Evolutionary conservation across 2,888 invertebrate genomes (phyloP).

Genomic region (Adelognathus sp.): DNA sequence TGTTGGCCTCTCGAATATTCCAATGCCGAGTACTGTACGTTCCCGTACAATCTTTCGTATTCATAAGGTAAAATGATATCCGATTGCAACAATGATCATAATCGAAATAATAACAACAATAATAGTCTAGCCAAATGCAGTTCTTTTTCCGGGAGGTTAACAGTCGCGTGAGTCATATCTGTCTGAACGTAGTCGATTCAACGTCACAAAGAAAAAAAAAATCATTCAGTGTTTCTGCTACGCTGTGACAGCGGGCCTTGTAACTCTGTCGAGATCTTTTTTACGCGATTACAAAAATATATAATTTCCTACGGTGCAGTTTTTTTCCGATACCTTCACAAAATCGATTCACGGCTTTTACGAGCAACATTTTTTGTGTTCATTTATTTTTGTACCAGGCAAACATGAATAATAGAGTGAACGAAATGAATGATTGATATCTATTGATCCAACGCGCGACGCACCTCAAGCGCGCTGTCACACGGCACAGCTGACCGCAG

Average conservation of each 20-base stretch:
- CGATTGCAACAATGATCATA: neutral
- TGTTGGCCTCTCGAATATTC: slow-evolving; percentile 61
- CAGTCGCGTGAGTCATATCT: neutral
- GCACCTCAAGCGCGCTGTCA: slow-evolving; percentile 4
- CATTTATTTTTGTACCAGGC: neutral
- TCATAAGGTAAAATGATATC: slow-evolving; percentile 67
- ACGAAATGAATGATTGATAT: slow-evolving; percentile 25
- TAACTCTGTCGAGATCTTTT: neutral
- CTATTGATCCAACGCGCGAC: slow-evolving; percentile 23
- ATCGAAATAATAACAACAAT: neutral
- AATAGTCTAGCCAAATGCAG: neutral
- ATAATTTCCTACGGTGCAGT: neutral
- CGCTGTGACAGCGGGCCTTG: neutral
- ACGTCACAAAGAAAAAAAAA: neutral
- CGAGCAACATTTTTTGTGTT: neutral
- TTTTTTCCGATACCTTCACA: neutral
- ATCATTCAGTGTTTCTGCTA: neutral
- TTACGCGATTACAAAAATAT: neutral
- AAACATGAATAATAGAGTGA: slow-evolving; percentile 14
- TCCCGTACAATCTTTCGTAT: slow-evolving; percentile 58
- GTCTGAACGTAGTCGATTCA: slow-evolving; percentile 23
- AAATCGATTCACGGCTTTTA: neutral
- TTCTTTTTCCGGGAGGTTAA: slow-evolving; percentile 26
- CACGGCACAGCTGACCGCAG: slow-evolving; percentile 24
- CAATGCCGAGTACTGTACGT: slow-evolving; percentile 61